Evolutionary conservation across 2,888 invertebrate genomes (phyloP).

Genomic region (Metopia argyrocephala): DNA sequence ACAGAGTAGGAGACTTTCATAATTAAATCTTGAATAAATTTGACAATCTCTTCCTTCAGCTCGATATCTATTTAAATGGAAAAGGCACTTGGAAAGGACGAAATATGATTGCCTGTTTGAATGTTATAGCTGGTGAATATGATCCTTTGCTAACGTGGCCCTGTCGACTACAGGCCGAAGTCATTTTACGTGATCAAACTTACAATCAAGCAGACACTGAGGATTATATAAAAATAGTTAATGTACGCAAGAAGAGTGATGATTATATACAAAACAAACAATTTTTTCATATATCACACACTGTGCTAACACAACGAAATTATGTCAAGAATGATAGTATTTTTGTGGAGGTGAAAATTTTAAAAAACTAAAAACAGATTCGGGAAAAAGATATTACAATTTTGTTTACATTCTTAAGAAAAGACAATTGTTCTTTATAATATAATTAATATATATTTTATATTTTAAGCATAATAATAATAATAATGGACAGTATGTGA

Average conservation of each 20-base stretch:
- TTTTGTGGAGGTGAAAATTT: slow-evolving; percentile 75
- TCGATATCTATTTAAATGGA: slow-evolving; percentile 85
- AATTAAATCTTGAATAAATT: neutral
- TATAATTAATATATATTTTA: slow-evolving; percentile 4
- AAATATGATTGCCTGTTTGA: slow-evolving; percentile 84
- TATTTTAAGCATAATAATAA: slow-evolving; percentile 27
- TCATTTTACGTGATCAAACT: slow-evolving; percentile 83
- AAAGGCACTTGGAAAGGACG: slow-evolving; percentile 88
- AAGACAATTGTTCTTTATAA: neutral
- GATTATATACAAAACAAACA: slow-evolving; percentile 76
- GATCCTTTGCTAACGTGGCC: slow-evolving; percentile 87
- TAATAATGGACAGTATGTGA: slow-evolving; percentile 26
- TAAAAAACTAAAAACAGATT: slow-evolving; percentile 64
- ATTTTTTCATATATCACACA: slow-evolving; percentile 77
- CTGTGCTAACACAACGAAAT: slow-evolving; percentile 73
- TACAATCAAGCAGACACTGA: slow-evolving; percentile 79
- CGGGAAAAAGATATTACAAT: no score
- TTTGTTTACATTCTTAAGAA: no score
- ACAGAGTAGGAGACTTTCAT: neutral
- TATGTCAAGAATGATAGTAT: slow-evolving; percentile 77
- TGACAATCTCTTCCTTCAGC: slow-evolving; percentile 76
- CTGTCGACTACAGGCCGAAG: slow-evolving; percentile 83
- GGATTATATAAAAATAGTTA: slow-evolving; percentile 83
- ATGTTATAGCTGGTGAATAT: slow-evolving; percentile 85
- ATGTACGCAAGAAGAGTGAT: slow-evolving; percentile 80